Evolutionary conservation across 1,140 invertebrate genomes (phyloP).

Genomic region (Drosophila littoralis): DNA sequence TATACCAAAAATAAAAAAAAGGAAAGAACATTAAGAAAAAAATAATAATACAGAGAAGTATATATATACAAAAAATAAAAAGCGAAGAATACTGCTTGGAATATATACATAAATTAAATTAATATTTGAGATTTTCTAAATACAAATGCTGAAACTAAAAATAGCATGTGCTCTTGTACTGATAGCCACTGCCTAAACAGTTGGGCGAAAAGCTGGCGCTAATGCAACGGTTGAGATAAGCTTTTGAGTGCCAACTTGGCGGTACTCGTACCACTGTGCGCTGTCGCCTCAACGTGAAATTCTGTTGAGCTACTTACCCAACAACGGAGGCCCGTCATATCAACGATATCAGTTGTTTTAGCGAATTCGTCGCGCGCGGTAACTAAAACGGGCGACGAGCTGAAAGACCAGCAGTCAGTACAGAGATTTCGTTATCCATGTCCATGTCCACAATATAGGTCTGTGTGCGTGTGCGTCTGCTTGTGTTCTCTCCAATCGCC

Average conservation of each 20-base stretch:
- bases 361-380: conserved; percentile 76
- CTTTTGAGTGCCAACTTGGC: neutral
- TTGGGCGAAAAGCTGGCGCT: neutral
- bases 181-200: neutral
- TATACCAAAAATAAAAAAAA: too few relatives aligned
- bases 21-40: too few relatives aligned
- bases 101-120: neutral
- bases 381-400: conserved; percentile 34
- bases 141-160: too few relatives aligned
- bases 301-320: conserved; percentile 61
- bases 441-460: conserved; percentile 56
- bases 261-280: conserved; percentile 37
- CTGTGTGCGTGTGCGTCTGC: conserved; percentile 33
- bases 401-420: conserved; percentile 33
- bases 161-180: neutral
- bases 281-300: conserved; percentile 52
- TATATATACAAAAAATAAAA: neutral
- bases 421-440: conserved; percentile 41
- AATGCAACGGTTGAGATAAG: too few relatives aligned
- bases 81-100: too few relatives aligned
- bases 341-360: conserved; percentile 79
- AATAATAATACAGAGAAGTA: too few relatives aligned
- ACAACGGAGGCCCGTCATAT: conserved; percentile 76
- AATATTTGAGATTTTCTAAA: too few relatives aligned
- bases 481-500: conserved; percentile 12